These are phyloP conservation scores for Forbesichthys agassizii DNA, from an alignment of 2,113 vertebrate species.

Conservation along the genomic window DNA sequence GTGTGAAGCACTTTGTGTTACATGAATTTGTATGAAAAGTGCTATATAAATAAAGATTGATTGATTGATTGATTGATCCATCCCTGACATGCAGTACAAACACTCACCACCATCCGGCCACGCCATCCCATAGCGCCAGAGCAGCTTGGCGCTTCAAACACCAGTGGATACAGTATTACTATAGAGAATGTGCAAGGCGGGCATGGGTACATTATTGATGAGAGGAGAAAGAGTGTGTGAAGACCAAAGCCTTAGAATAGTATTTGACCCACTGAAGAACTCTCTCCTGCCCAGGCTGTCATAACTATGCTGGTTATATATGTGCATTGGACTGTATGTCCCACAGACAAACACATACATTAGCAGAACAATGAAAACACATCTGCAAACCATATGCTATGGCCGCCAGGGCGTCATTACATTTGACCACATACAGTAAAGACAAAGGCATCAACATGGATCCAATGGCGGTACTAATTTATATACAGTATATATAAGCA, in stretches of 20 bases:
- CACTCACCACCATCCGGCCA: background rate
- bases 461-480: too few species aligned
- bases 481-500: too few species aligned
- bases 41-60: too few species aligned
- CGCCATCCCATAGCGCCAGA: background rate
- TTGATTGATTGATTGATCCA: background rate
- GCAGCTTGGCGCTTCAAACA: background rate
- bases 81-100: background rate
- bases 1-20: too few species aligned
- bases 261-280: conserved; percentile 12
- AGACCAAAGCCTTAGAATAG: conserved; percentile 26
- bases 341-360: background rate
- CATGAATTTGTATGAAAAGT: too few species aligned
- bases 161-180: background rate
- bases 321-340: background rate
- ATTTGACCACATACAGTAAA: background rate
- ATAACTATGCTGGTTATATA: background rate
- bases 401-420: background rate
- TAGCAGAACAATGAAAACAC: background rate
- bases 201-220: conserved; percentile 39
- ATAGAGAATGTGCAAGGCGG: background rate
- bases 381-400: background rate
- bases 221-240: conserved; percentile 4
- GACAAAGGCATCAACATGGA: background rate
- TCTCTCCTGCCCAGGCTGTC: background rate